phyloP scores from a whole-genome alignment of 2,797 vertebrate species.

The Hippopotamyrus pictus region DNA sequence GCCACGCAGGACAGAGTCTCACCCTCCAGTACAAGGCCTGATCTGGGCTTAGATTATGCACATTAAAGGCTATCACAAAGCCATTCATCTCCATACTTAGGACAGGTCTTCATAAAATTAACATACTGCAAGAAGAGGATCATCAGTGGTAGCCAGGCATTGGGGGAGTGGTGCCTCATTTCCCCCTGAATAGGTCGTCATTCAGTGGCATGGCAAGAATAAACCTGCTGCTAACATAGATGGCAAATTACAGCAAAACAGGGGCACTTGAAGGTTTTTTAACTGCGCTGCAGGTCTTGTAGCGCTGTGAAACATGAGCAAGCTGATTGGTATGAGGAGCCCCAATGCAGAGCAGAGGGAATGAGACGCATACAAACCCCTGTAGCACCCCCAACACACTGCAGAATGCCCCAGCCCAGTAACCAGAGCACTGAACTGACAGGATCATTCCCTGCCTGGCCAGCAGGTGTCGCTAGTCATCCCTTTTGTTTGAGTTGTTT shows the following conservation, averaged over 20 bases:
- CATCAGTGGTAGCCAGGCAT: constrained; percentile 8
- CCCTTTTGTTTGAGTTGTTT: not conserved
- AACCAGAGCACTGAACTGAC: not conserved
- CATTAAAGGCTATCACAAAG: constrained; percentile 60
- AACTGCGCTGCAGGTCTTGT: not conserved
- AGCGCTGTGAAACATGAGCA: not conserved
- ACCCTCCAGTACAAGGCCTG: not conserved
- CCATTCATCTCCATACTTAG: constrained; percentile 58
- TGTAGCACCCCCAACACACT: not conserved
- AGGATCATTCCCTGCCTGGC: not conserved
- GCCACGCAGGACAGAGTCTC: not conserved
- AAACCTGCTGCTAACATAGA: not conserved
- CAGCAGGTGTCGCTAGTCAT: not conserved
- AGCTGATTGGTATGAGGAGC: not conserved
- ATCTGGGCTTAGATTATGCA: constrained; percentile 38
- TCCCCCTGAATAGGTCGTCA: constrained; percentile 34
- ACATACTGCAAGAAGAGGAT: constrained; percentile 40
- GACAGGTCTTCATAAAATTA: constrained; percentile 48
- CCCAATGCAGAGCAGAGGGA: not conserved
- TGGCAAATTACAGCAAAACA: not conserved
- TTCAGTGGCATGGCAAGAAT: not conserved
- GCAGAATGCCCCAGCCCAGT: not conserved
- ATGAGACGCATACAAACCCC: not conserved
- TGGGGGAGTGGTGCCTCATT: constrained; percentile 43
- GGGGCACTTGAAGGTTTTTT: not conserved